These are phyloP conservation scores for Tromatobia lineatoria DNA, from an alignment of 2,888 invertebrate genomes.

Conservation along the genomic window DNA sequence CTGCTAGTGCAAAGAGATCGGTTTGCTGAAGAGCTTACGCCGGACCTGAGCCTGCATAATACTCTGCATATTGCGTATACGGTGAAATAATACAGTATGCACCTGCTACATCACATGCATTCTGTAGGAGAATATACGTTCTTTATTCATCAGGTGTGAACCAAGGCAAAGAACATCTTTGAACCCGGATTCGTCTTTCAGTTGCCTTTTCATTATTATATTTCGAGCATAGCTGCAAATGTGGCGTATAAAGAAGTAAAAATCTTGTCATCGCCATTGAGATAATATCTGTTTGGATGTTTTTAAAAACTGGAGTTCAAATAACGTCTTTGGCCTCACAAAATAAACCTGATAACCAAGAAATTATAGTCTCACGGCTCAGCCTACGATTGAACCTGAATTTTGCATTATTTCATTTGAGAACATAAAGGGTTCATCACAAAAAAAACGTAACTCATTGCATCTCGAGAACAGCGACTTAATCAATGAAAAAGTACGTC, in stretches of 20 bases:
- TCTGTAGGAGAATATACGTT: neutral
- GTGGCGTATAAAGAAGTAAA: neutral
- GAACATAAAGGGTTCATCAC: too few relatives aligned
- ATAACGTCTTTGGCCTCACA: too few relatives aligned
- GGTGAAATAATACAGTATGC: constrained; percentile 27
- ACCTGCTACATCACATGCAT: neutral
- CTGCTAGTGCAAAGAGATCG: constrained; percentile 43
- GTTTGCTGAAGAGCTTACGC: constrained; percentile 62
- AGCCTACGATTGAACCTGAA: too few relatives aligned
- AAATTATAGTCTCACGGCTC: neutral
- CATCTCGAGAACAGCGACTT: neutral
- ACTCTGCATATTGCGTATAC: constrained; percentile 64
- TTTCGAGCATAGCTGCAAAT: neutral
- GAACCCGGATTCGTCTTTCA: neutral
- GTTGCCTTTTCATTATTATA: neutral
- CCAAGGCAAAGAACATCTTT: neutral
- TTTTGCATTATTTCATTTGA: too few relatives aligned
- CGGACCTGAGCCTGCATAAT: constrained; percentile 62
- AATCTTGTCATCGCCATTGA: neutral
- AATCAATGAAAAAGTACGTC: neutral
- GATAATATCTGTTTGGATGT: too few relatives aligned
- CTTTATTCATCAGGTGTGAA: neutral
- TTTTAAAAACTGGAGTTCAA: too few relatives aligned
- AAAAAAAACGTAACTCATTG: neutral
- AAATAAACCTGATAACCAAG: too few relatives aligned